Percentiles rank a stretch among this genome's conserved stretches.
These are phyloP conservation scores for Sebastes aleutianus DNA, from an alignment of 2,797 vertebrate species.

Conservation along the genomic window DNA sequence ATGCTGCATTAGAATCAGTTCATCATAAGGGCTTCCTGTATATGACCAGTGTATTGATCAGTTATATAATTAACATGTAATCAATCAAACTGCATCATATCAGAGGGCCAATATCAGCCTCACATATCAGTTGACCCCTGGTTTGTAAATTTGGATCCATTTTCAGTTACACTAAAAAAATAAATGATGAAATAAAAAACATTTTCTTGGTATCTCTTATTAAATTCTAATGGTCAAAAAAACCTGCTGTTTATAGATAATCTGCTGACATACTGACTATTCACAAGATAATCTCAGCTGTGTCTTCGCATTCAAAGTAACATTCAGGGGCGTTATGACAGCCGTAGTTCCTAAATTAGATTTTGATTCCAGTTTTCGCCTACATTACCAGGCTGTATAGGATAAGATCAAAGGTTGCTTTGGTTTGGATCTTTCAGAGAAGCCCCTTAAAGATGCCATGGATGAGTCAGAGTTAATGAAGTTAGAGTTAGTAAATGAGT, in stretches of 20 bases:
- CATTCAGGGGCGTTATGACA: neutral
- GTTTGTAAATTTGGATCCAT: neutral
- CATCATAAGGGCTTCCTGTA: neutral
- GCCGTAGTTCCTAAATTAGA: conserved; percentile 9
- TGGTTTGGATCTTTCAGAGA: neutral
- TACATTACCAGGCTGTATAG: neutral
- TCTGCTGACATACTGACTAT: too few species aligned
- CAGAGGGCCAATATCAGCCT: neutral
- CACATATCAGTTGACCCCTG: neutral
- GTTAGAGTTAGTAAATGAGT: neutral
- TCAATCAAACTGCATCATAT: neutral
- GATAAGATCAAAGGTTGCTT: conserved; percentile 41
- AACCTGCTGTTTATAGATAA: too few species aligned
- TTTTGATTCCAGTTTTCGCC: conserved; percentile 17
- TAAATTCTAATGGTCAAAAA: neutral
- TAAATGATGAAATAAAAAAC: too few species aligned
- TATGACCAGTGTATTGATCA: neutral
- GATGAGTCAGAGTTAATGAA: conserved; percentile 6
- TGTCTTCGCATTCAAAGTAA: neutral
- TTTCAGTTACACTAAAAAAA: neutral
- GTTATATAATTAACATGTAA: neutral
- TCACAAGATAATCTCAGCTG: too few species aligned
- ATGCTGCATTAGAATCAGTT: neutral
- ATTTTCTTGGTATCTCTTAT: neutral
- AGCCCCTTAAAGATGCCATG: neutral